Conservation (phyloP, 2,113 vertebrate genomes). For the Gobiocypris rarus region DNA sequence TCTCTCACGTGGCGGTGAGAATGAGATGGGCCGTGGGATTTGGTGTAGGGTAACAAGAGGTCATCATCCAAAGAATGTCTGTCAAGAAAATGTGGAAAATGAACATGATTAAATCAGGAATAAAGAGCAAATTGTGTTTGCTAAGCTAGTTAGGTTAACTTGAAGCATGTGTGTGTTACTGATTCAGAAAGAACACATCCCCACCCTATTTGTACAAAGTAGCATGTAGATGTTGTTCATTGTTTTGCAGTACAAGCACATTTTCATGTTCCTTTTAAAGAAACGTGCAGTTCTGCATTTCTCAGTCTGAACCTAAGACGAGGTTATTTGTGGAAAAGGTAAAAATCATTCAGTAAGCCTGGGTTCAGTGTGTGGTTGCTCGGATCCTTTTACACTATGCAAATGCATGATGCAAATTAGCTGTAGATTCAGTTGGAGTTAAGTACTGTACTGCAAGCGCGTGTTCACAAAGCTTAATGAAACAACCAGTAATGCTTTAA, state of each 20-base stretch:
- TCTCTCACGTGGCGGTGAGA: constrained; percentile 77
- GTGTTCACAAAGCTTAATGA: neutral
- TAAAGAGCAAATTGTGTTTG: neutral
- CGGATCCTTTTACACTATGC: neutral
- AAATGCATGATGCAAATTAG: constrained; percentile 16
- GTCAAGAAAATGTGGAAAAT: constrained; percentile 43
- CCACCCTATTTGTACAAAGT: neutral
- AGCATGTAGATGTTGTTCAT: neutral
- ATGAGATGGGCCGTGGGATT: constrained; percentile 74
- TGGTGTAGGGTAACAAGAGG: constrained; percentile 77
- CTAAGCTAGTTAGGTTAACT: constrained; percentile 13
- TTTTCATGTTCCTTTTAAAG: neutral
- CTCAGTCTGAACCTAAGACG: neutral
- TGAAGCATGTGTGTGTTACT: neutral
- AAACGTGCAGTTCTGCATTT: neutral
- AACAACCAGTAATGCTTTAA: neutral
- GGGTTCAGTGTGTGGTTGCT: neutral
- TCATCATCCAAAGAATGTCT: constrained; percentile 75
- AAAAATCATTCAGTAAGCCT: neutral
- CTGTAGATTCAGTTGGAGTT: neutral
- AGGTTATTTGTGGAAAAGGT: neutral
- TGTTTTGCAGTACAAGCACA: neutral
- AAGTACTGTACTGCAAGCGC: neutral
- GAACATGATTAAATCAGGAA: neutral
- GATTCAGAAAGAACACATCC: neutral